A percentile compares a stretch with the other conserved stretches of the same genome.
phyloP scores from a whole-genome alignment of 2,888 invertebrate genomes.

The Chymomyza caudatula region DNA sequence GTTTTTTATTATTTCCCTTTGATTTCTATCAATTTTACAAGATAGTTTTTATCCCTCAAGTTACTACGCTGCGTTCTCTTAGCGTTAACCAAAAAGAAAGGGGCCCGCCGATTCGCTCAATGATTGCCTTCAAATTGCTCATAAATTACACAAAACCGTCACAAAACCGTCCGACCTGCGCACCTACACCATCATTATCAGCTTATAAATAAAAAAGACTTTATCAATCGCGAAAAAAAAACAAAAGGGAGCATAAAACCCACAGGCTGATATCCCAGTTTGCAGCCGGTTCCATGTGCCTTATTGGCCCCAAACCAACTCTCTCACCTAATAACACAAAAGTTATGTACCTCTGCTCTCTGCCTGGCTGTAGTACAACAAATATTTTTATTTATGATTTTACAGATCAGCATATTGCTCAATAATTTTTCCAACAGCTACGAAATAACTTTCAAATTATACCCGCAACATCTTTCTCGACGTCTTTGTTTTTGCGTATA shows the following conservation, averaged over 20 bases:
- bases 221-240: slow-evolving; percentile 53
- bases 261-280: not conserved
- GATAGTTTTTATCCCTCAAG: slow-evolving; percentile 12
- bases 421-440: slow-evolving; percentile 68
- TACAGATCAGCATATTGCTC: slow-evolving; percentile 78
- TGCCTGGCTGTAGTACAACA: slow-evolving; percentile 36
- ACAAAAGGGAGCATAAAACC: not conserved
- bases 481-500: not conserved
- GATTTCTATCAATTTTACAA: slow-evolving; percentile 27
- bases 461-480: not conserved
- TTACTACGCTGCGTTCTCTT: not conserved
- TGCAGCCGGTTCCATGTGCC: slow-evolving; percentile 21
- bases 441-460: slow-evolving; percentile 71
- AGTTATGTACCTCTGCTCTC: slow-evolving; percentile 41
- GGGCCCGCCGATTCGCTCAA: not conserved
- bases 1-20: not conserved
- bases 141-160: slow-evolving; percentile 59
- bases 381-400: slow-evolving; percentile 77
- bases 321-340: slow-evolving; percentile 76
- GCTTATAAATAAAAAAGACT: slow-evolving; percentile 71
- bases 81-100: not conserved
- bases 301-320: slow-evolving; percentile 58
- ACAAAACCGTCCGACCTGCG: slow-evolving; percentile 36
- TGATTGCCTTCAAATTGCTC: slow-evolving; percentile 49
- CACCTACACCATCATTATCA: slow-evolving; percentile 70